Evolutionary conservation across 2,797 vertebrate species (phyloP).

Genomic region (Acropternis orthonyx): DNA sequence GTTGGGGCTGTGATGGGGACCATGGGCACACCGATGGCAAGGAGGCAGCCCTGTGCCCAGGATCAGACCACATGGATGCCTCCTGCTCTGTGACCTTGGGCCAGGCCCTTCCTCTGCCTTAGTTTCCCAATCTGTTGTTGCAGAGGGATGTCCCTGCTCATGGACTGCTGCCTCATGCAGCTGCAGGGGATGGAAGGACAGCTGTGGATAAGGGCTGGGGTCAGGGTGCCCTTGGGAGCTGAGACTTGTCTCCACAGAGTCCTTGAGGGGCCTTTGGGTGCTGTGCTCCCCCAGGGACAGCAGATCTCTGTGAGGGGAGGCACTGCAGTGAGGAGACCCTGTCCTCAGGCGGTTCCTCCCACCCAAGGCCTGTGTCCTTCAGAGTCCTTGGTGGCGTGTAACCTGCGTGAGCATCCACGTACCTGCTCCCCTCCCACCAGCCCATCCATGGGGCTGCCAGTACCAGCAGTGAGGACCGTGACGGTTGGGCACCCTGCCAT

Average conservation of each 20-base stretch:
- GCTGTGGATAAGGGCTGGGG: neutral
- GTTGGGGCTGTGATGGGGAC: neutral
- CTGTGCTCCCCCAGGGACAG: neutral
- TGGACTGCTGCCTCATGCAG: neutral
- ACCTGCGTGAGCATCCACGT: neutral
- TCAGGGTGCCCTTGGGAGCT: neutral
- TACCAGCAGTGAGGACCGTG: fast-evolving
- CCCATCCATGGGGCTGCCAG: neutral
- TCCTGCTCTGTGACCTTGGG: conserved; percentile 28
- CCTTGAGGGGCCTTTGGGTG: neutral
- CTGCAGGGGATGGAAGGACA: neutral
- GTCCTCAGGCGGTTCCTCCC: neutral
- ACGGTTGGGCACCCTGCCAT: neutral
- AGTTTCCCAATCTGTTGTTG: neutral
- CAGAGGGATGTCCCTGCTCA: neutral
- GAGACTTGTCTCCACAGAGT: neutral
- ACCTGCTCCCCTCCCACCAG: neutral
- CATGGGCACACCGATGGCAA: fast-evolving
- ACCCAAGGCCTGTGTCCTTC: neutral
- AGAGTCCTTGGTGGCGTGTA: conserved; percentile 7
- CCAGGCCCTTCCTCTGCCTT: neutral
- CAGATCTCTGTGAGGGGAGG: neutral
- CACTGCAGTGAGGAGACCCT: neutral
- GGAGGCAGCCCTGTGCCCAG: neutral
- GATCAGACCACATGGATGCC: neutral